Percentiles rank a stretch among this genome's conserved stretches.
Conservation (phyloP, 1,140 invertebrate genomes). For the Drosophila pruinosa region DNA sequence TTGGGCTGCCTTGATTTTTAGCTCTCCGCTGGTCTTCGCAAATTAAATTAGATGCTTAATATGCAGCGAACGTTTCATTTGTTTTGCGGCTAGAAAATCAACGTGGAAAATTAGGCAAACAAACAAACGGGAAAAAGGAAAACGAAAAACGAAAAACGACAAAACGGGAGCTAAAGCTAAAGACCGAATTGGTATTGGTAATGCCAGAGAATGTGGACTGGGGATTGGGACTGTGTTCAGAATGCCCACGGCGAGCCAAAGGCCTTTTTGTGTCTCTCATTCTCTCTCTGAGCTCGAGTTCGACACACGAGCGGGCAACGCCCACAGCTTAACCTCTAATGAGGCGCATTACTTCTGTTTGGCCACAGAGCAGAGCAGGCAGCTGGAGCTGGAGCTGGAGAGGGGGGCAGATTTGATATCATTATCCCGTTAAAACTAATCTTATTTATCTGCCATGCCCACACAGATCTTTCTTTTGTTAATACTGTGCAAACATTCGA, state of each 20-base stretch:
- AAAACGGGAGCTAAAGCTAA: slow-evolving; percentile 14
- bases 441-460: slow-evolving; percentile 27
- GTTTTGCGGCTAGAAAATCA: slow-evolving; percentile 81
- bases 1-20: slow-evolving; percentile 31
- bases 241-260: slow-evolving; percentile 16
- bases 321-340: slow-evolving; percentile 70
- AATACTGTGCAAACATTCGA: slow-evolving; percentile 69
- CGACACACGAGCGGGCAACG: slow-evolving; percentile 23
- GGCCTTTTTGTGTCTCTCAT: background rate
- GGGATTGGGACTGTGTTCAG: background rate
- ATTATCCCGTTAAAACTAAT: slow-evolving; percentile 77
- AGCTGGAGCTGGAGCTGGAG: background rate
- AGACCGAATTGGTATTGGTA: slow-evolving; percentile 17
- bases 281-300: background rate
- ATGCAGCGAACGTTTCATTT: slow-evolving; percentile 79
- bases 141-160: background rate
- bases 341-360: slow-evolving; percentile 73
- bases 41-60: slow-evolving; percentile 81
- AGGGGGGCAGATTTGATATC: slow-evolving; percentile 67
- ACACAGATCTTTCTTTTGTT: slow-evolving; percentile 47
- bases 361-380: background rate
- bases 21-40: slow-evolving; percentile 33
- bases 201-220: background rate
- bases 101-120: slow-evolving; percentile 80
- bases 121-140: slow-evolving; percentile 38